A percentile compares a stretch with the other conserved stretches of the same genome.
phyloP scores from a whole-genome alignment of 2,888 invertebrate species.

The Fragum fragum region DNA sequence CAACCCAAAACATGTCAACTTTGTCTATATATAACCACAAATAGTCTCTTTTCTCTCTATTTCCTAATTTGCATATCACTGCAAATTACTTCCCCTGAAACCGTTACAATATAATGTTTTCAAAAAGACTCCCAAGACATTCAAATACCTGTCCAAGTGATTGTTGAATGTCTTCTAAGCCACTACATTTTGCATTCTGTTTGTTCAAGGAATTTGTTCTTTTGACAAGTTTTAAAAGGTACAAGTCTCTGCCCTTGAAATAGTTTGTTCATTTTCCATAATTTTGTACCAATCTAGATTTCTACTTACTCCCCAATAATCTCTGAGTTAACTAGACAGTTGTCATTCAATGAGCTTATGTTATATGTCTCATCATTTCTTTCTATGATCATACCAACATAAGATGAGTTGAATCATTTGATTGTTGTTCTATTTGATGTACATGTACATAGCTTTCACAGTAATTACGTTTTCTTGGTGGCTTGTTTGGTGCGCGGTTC shows the following conservation, averaged over 20 bases:
- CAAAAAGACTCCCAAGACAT: constrained; percentile 38
- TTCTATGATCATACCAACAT: constrained; percentile 39
- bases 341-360: constrained; percentile 19
- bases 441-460: background rate
- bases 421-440: constrained; percentile 23
- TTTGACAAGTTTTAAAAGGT: constrained; percentile 22
- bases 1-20: no score
- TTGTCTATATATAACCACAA: no score
- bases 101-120: constrained; percentile 41
- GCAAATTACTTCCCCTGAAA: no score
- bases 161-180: constrained; percentile 26
- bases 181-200: background rate
- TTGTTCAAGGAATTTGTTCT: constrained; percentile 20
- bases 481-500: constrained; percentile 14
- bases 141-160: constrained; percentile 32
- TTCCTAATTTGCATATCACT: no score
- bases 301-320: constrained; percentile 34
- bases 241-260: constrained; percentile 33
- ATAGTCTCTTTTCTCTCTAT: no score
- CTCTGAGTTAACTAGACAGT: constrained; percentile 37
- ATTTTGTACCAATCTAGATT: constrained; percentile 19
- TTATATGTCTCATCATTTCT: constrained; percentile 23
- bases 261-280: constrained; percentile 9
- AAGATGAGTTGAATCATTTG: constrained; percentile 5
- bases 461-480: background rate